Base-by-base conservation (phyloP, 2,113 vertebrate species). In the Erythrocebus patas region DNA sequence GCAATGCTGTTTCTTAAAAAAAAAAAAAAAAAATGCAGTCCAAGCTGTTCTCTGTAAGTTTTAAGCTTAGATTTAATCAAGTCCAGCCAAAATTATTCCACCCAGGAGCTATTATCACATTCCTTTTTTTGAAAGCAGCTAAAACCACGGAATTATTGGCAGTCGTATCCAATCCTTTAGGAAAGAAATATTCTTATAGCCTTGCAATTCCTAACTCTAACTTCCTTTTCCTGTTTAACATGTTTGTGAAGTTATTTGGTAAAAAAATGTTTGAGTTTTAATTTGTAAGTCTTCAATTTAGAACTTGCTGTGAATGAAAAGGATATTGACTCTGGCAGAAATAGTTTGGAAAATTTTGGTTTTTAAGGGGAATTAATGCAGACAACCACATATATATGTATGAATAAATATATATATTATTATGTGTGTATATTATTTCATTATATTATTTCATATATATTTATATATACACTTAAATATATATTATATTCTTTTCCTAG, bases 81-180 rank as follows among this genome's bases (percentile, higher is more conserved):
- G 91, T 96, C 93, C 85, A 96, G 97, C 97, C 97, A 96, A 94
- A 97, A 97, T 95, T 85, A 94, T 97, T 95, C 93, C 93, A 97
- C 96, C 76, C 97, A 98, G 95, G 96, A 98, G 93, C 93, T 93
- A 94, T 97, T 89, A 98, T 97, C 97, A 96, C 97, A 97, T 97
- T 93, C 96, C 70, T 98, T 59, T 82, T 94, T 96, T 94, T 88
- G 94, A 97, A 94, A 98, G 91, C 93, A 95, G 75, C 93, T 96
- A 93, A 96, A 97, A 94, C 93, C 91, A 83, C 59, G 8, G 68
- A 91, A 96, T 83, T 83, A 84, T 97, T 98, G 97, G 98, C 96
- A 96, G 82, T 95, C 82, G 81, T 40, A 75, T 85, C 79, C 73
- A 89, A 79, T 96, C 82, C 78, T 96, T 84, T 79, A 91, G 89